A percentile compares a stretch with the other conserved stretches of the same genome.
Conservation (phyloP, 2,797 vertebrate species). For the Poecilia wingei region DNA sequence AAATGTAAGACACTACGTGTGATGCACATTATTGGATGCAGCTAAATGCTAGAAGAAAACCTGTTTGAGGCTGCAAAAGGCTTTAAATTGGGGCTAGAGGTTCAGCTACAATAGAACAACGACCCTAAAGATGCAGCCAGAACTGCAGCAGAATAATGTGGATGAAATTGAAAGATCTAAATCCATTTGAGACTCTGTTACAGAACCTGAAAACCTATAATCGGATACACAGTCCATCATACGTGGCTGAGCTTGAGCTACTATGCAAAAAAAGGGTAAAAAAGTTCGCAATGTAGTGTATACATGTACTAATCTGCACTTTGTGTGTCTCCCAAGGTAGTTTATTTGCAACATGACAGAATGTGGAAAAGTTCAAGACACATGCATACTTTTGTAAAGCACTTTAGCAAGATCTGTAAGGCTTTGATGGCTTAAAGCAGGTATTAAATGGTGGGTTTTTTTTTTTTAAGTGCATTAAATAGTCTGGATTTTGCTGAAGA, state of each 20-base stretch:
- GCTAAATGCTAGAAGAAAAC: background rate
- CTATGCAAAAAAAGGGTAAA: too few relatives aligned
- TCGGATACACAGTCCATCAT: too few relatives aligned
- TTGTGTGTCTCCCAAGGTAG: background rate
- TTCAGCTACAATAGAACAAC: background rate
- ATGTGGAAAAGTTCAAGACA: background rate
- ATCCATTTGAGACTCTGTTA: background rate
- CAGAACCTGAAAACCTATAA: background rate
- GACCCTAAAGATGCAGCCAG: background rate
- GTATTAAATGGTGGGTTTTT: background rate
- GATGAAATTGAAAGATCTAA: background rate
- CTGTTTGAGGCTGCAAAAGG: background rate
- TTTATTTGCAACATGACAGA: background rate
- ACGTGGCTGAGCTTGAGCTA: too few relatives aligned
- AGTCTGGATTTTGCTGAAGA: background rate
- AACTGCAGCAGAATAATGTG: too few relatives aligned
- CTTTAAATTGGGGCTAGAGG: background rate
- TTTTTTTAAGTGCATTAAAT: background rate
- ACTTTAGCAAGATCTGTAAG: background rate
- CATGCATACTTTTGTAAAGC: background rate
- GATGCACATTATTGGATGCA: background rate
- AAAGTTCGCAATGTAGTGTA: too few relatives aligned
- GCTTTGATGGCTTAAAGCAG: background rate
- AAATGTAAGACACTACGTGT: background rate
- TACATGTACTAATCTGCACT: background rate